Base-by-base conservation (phyloP, 2,113 vertebrate genomes). In the Pollimyrus isidori region DNA sequence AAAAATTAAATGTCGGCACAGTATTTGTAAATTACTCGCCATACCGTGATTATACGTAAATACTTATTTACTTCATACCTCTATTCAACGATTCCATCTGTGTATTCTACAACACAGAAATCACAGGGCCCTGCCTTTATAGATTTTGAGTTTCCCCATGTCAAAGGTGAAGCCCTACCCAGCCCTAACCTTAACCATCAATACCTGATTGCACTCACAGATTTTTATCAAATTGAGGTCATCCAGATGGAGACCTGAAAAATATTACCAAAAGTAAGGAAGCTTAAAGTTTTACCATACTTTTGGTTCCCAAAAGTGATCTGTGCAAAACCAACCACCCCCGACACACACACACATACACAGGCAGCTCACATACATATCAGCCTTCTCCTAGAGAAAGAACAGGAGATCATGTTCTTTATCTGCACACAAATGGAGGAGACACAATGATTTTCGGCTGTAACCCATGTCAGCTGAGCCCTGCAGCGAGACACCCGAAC, bases 331-430 rank as follows among this genome's bases (percentile, higher is more conserved):
- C 52, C 4, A 56, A 6, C 17, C 52, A 4, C 52, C 19, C 17
- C 17, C 52, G 17, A 17, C 17, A 17, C 1, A 53, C 45, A 39
- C 23, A 73, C 62, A 90, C 35, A 2, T 65, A 3, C 5, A 39
- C 30, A 0, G 86, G 88, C 46, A 11, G 19, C 52, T 5, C 53
- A 62, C 53, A 58, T 30, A 87, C 86, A 58, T 9, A 35, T 62
- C 56, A 39, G 35, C 53, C 35, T 87, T 62, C 23, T 42, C 35
- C 86, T 7, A 39, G 26, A 49, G 84, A 84, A 87, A 53, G 50
- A 19, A 87, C 13, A 87, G 50, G 86, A 62, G 52, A 62, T 62
- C 86, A 87, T 45, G 35, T 87, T 87, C 56, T 58, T 62, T 19
- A 45, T 42, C 52, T 87, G 53, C 21, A 87, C 48, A 87, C 35